A percentile compares a stretch with the other conserved stretches of the same genome.
These are phyloP conservation scores for Drosophila fuyamai DNA, from an alignment of 1,140 invertebrate genomes.

Conservation along the genomic window DNA sequence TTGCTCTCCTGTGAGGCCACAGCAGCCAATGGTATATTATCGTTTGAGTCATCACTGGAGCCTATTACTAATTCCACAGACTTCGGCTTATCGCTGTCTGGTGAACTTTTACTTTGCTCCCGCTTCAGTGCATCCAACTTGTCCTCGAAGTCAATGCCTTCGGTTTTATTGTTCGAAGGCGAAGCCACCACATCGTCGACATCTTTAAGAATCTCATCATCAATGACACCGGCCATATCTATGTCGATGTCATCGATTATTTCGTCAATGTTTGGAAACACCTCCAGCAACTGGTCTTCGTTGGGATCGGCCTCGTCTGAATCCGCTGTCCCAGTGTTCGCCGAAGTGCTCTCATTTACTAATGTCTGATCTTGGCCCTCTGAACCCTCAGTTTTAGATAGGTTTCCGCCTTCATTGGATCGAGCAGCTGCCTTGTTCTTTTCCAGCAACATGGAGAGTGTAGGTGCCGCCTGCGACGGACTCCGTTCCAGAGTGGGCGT, in stretches of 20 bases:
- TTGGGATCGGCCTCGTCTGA: conserved; percentile 62
- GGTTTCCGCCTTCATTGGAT: background rate
- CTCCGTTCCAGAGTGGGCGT: conserved; percentile 60
- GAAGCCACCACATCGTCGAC: conserved; percentile 61
- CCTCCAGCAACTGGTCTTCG: conserved; percentile 75
- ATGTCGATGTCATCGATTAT: conserved; percentile 82
- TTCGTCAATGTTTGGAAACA: conserved; percentile 73
- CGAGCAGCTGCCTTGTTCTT: conserved; percentile 85
- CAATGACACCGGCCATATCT: conserved; percentile 70
- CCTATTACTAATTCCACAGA: conserved; percentile 56
- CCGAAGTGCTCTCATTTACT: conserved; percentile 25
- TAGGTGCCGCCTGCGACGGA: conserved; percentile 88
- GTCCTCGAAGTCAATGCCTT: conserved; percentile 61
- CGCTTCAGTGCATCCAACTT: conserved; percentile 59
- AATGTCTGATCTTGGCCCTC: conserved; percentile 16
- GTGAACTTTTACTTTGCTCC: conserved; percentile 35
- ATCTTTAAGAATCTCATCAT: conserved; percentile 73
- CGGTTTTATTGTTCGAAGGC: conserved; percentile 27
- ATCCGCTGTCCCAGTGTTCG: conserved; percentile 12
- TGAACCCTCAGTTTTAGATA: background rate
- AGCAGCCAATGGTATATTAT: conserved; percentile 71
- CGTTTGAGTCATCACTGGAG: conserved; percentile 77
- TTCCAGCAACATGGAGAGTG: conserved; percentile 88
- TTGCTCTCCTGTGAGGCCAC: conserved; percentile 66
- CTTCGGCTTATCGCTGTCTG: conserved; percentile 39